Base-by-base conservation (phyloP, 2,797 vertebrate genomes). In the Novumbra hubbsi region DNA sequence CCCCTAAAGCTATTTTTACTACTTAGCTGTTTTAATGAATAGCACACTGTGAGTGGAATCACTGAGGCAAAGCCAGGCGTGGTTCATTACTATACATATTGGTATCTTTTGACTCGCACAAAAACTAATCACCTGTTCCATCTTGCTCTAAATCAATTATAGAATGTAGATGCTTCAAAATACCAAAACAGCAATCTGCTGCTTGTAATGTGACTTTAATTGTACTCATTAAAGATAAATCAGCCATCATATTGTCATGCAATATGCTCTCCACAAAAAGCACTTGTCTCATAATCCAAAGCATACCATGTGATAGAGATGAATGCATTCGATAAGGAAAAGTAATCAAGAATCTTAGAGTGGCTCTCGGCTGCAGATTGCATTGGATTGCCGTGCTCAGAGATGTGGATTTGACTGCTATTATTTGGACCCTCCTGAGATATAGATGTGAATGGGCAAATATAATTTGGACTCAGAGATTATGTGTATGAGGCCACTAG, bases 161-260 rank as follows among this genome's bases (percentile, higher is more conserved):
- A 34, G 73, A 73, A 48, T 69, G 73, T 78, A 68, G 84, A 72
- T 67, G 73, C 60, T 38, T 74, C 16, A 73, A 75, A 77, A 52
- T 72, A 74, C 73, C 70, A 72, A 75, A 73, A 70, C 24, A 73
- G 24, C 73, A 75, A 68, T 68, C 75, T 70, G 71, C 78, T 80
- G 73, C 76, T 83, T 83, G 73, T 81, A 89, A 87, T 81, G 78
- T 71, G 82, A 80, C 78, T 73, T 27, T 90, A 87, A 92, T 91
- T 75, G 74, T 72, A 72, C 70, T 76, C 73, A 85, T 68, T 78
- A 75, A 85, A 80, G 80, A 75, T 76, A 79, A 86, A 89, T 90
- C 89, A 85, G 70, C 89, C 84, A 87, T 71, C 76, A 80, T 64
- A 73, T 72, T 73, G 71, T 75, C 70, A 70, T 72, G 45, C 45